A percentile compares a stretch with the other conserved stretches of the same genome.
Evolutionary conservation across 2,113 vertebrate genomes (phyloP).

Genomic region (Pluvialis apricaria): DNA sequence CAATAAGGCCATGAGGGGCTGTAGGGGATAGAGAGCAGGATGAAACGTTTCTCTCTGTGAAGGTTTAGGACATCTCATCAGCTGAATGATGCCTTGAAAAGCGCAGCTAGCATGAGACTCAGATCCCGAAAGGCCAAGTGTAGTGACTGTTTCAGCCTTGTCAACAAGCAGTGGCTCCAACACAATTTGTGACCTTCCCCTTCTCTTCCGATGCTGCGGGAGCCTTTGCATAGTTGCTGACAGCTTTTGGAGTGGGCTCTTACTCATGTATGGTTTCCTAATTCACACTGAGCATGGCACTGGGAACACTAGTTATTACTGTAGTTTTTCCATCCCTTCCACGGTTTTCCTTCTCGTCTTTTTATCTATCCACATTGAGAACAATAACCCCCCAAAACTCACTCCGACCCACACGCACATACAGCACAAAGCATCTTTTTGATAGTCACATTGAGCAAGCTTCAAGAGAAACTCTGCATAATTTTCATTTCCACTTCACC

Average conservation of each 20-base stretch:
- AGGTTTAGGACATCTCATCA: background rate
- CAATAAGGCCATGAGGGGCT: background rate
- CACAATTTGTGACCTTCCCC: background rate
- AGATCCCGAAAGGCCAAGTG: background rate
- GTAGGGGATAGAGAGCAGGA: background rate
- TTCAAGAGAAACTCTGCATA: background rate
- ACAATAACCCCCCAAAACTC: background rate
- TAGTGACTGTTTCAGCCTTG: background rate
- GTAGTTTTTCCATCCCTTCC: background rate
- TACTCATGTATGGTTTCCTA: background rate
- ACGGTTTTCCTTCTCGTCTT: background rate
- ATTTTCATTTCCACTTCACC: background rate
- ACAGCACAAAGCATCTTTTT: background rate
- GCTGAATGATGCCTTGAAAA: background rate
- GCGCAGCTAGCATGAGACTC: background rate
- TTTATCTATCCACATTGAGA: background rate
- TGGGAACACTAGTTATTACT: background rate
- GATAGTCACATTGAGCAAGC: background rate
- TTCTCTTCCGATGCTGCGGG: fast-evolving
- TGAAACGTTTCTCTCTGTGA: background rate
- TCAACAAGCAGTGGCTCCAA: background rate
- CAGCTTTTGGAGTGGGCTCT: background rate
- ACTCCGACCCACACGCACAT: background rate
- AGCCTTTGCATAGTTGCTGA: background rate
- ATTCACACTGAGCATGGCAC: background rate